Base-by-base conservation (phyloP, 2,797 vertebrate species). In the Poecilia picta region DNA sequence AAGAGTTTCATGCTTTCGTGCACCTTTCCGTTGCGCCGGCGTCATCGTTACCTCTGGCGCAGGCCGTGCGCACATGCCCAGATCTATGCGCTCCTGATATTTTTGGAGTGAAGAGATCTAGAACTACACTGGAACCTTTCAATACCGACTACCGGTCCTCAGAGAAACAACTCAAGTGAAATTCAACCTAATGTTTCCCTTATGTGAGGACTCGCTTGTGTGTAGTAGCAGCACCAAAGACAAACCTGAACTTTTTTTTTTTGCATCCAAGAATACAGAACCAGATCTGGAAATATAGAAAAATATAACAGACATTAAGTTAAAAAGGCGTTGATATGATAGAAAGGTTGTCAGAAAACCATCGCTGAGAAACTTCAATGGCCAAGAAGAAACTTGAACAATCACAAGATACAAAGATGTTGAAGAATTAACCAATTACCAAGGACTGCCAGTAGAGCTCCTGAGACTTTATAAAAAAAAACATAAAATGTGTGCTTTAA, bases 1-100 rank as follows among this genome's bases (percentile, higher is more conserved):
- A 31, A 75, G 73, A 76, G 28, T n/a, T 78, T 70, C 33, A 81
- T 71, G n/a, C 55, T 72, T 59, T 72, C 53, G 74, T 72, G 28
- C 25, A 78, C 33, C 73, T 68, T 79, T 71, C 49, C 43, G 53
- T 55, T 74, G 3, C 41, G 43, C 31, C 33, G 72, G 2, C 13
- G n/a, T 7, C 18, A 12, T 72, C 23, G 68, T 73, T 16, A 72
- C 45, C 15, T 28, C n/a, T 25, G n/a, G 18, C 46, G 73, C 41
- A 70, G 55, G 74, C 55, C 2, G 15, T 8, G 31, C 59, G 8
- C 31, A 70, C 23, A 43, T 4, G 33, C 66, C 49, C 4, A 75
- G 81, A 74, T 41, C 45, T 4, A 77, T 53, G 41, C 53, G 5
- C 28, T 73, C 51, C 46, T 2, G 10, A 47, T 74, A 57, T 10